Percentiles rank a stretch among this genome's conserved stretches.
These are phyloP conservation scores for Neolamprologus cancellatus DNA, from an alignment of 2,113 vertebrate genomes.

Conservation along the genomic window DNA sequence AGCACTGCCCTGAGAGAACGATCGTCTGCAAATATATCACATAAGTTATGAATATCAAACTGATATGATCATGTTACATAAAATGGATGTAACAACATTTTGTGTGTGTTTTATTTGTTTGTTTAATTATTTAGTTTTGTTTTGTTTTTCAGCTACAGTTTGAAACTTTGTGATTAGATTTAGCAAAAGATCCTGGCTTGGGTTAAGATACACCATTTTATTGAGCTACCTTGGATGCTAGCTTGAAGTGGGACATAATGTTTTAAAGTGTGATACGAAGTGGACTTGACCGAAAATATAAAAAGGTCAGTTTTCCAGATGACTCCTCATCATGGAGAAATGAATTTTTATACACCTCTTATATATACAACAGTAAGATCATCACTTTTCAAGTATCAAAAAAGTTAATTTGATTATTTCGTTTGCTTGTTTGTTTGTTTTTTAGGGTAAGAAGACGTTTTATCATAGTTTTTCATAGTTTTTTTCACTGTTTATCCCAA, in stretches of 20 bases:
- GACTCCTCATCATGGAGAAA: neutral
- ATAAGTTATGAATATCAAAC: neutral
- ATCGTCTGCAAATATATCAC: neutral
- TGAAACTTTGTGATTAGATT: neutral
- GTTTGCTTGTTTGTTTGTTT: neutral
- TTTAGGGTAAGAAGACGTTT: neutral
- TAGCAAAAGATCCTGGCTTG: neutral
- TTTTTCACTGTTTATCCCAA: accelerated
- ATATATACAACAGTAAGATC: too few relatives aligned
- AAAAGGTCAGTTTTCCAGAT: neutral
- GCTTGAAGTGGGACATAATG: neutral
- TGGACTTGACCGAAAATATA: neutral
- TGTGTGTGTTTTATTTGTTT: neutral
- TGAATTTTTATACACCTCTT: accelerated
- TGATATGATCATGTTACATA: neutral
- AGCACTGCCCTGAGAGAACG: neutral
- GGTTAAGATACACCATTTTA: neutral
- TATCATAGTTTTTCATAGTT: neutral
- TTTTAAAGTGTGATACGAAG: neutral
- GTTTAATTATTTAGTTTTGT: neutral
- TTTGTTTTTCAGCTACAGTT: neutral
- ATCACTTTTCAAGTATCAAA: neutral
- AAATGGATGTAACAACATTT: neutral
- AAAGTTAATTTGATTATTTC: neutral
- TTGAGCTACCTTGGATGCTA: accelerated